Conservation (phyloP, 2,888 invertebrate genomes). For the Apamea monoglypha region DNA sequence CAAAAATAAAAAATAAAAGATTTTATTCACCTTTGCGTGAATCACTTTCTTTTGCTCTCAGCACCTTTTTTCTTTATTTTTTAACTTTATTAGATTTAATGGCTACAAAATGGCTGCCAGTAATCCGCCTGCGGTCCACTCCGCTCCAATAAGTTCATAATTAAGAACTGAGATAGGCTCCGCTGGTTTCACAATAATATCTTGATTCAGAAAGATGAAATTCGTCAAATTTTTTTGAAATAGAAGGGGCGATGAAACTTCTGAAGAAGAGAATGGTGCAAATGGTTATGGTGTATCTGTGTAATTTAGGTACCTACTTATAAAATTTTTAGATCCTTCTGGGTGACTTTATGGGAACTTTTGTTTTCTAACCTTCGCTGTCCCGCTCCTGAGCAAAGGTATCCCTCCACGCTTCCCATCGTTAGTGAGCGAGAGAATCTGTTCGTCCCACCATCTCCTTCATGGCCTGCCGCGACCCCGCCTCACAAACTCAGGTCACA, state of each 20-base stretch:
- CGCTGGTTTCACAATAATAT: slow-evolving; percentile 48
- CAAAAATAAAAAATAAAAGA: slow-evolving; percentile 21
- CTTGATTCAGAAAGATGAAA: slow-evolving; percentile 12
- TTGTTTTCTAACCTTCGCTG: not conserved
- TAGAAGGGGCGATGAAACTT: too few relatives aligned
- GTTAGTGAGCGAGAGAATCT: not conserved
- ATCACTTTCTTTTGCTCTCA: slow-evolving; percentile 47
- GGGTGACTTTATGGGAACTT: not conserved
- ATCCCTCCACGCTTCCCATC: not conserved
- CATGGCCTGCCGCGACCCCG: not conserved
- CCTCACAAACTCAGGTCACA: not conserved
- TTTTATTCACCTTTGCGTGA: slow-evolving; percentile 36
- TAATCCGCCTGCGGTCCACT: slow-evolving; percentile 48
- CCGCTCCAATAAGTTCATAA: slow-evolving; percentile 61
- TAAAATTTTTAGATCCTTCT: not conserved
- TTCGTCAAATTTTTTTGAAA: slow-evolving; percentile 21
- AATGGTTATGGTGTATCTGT: not conserved
- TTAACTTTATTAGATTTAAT: slow-evolving; percentile 60
- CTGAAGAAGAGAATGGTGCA: not conserved
- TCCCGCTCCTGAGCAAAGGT: not conserved
- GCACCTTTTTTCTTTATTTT: slow-evolving; percentile 37
- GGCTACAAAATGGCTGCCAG: slow-evolving; percentile 52
- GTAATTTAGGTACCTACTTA: not conserved
- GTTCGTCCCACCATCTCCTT: not conserved
- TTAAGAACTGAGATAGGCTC: slow-evolving; percentile 59